Conservation (phyloP, 2,113 vertebrate genomes). For the Nipponia nippon region DNA sequence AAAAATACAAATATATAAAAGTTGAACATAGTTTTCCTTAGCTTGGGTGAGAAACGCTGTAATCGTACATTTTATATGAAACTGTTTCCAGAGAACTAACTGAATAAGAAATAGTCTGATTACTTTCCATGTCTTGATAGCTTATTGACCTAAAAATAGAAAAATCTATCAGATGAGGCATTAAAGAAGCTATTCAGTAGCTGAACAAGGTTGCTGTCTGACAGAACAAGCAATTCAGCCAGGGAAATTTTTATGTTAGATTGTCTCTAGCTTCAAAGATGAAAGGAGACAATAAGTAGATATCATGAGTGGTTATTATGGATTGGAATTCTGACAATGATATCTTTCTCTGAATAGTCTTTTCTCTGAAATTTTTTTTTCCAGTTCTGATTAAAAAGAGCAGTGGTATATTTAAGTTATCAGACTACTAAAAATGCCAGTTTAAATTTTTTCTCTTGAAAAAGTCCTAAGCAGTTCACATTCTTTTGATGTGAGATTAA, state of each 20-base stretch:
- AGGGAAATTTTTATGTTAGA: not conserved
- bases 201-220: not conserved
- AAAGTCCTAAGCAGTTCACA: not conserved
- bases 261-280: not conserved
- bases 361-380: not conserved
- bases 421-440: not conserved
- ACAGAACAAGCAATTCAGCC: not conserved
- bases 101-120: not conserved
- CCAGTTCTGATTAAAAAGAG: not conserved
- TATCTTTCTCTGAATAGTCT: not conserved
- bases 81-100: not conserved
- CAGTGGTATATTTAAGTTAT: not conserved
- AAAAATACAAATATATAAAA: not conserved
- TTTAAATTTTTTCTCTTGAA: not conserved
- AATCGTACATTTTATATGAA: not conserved
- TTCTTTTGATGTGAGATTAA: not conserved
- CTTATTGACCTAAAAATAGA: not conserved
- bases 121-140: not conserved
- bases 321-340: not conserved
- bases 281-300: not conserved
- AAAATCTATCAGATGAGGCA: not conserved
- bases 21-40: not conserved
- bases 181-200: not conserved
- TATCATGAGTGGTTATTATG: not conserved
- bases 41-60: not conserved